Conservation (phyloP, 64 coral and sea anemone species). For the Trachythela sp. region DNA sequence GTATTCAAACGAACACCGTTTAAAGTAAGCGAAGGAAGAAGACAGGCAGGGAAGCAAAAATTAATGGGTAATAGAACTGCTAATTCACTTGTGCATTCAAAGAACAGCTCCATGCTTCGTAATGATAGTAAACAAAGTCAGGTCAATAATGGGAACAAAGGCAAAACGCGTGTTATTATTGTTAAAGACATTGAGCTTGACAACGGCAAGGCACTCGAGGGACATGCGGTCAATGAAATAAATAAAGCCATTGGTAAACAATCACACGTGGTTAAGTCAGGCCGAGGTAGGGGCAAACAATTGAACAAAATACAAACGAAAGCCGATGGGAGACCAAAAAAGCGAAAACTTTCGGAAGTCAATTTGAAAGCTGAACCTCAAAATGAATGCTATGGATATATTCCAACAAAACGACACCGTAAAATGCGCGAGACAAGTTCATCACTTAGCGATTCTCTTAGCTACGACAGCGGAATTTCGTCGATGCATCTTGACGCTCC, state of each 20-base stretch:
- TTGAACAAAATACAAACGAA: background rate
- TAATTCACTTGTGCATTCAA: background rate
- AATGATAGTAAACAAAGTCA: background rate
- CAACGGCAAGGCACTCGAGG: background rate
- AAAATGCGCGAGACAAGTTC: background rate
- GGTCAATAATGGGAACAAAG: constrained; percentile 2
- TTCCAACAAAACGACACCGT: constrained; percentile 6
- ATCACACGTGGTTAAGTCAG: background rate
- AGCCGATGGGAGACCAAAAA: background rate
- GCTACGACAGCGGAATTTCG: constrained; percentile 1
- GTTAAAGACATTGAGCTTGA: background rate
- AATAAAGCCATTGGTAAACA: background rate
- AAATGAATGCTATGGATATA: background rate
- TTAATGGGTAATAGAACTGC: background rate
- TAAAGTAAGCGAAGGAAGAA: background rate
- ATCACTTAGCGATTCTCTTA: background rate
- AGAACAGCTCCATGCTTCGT: background rate
- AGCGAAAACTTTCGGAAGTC: background rate
- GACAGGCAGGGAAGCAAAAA: background rate
- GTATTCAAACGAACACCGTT: background rate
- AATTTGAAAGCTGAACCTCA: background rate
- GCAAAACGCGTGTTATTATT: background rate
- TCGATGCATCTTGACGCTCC: background rate
- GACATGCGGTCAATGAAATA: background rate
- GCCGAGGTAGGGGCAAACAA: background rate